Evolutionary conservation across 2,797 vertebrate genomes (phyloP).

Genomic region (Rallus crepitans): DNA sequence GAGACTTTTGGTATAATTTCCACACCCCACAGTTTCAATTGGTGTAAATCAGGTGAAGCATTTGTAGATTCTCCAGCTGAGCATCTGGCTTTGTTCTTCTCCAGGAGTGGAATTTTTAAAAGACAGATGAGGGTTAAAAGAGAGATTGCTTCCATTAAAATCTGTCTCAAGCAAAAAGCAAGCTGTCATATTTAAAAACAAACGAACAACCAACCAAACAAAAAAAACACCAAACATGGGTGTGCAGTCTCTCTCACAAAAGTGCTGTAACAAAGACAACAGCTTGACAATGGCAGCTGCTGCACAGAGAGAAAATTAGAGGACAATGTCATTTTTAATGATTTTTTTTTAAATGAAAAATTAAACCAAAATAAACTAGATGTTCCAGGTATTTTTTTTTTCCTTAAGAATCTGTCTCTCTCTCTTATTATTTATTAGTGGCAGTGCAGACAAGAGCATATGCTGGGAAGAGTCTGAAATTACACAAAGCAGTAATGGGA

Average conservation of each 20-base stretch:
- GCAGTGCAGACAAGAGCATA: slow-evolving; percentile 10
- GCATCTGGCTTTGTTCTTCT: not conserved
- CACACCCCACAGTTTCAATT: not conserved
- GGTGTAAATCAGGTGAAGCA: not conserved
- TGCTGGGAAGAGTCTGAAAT: slow-evolving; percentile 23
- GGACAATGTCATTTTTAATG: slow-evolving; percentile 65
- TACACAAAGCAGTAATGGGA: not conserved
- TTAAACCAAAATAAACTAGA: slow-evolving; percentile 41
- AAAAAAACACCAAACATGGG: not conserved
- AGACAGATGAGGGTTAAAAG: not conserved
- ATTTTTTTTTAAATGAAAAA: slow-evolving; percentile 55
- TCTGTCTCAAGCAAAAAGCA: not conserved
- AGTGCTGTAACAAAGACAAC: slow-evolving; percentile 32
- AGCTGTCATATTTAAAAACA: slow-evolving; percentile 10
- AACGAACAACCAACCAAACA: not conserved
- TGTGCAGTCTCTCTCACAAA: not conserved
- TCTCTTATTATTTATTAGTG: not conserved
- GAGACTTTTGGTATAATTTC: not conserved
- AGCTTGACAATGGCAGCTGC: slow-evolving; percentile 63
- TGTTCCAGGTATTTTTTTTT: not conserved
- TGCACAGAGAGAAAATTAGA: slow-evolving; percentile 32
- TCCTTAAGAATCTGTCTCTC: not conserved
- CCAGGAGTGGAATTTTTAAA: not conserved
- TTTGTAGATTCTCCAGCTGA: not conserved
- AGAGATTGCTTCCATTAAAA: not conserved